Base-by-base conservation (phyloP, 2,797 vertebrate genomes). In the Danio choprae region DNA sequence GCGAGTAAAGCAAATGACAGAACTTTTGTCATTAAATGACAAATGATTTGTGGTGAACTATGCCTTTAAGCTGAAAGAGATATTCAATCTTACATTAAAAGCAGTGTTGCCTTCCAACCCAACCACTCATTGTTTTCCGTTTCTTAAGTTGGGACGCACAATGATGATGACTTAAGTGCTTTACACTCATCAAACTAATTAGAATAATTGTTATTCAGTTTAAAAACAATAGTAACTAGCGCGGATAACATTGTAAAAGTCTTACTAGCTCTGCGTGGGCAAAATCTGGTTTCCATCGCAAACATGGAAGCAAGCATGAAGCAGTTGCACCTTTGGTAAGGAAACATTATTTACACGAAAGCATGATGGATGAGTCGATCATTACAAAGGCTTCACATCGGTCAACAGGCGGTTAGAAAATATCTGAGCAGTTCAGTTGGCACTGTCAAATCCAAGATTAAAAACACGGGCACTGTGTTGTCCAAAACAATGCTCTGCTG, bases 351-450 rank as follows among this genome's bases (percentile, higher is more conserved):
- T 64, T 67, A 74, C 51, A 73, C 22, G 65, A 41, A 69, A 22
- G 36, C 44, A 59, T 50, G 74, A 67, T 58, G 55, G n/a, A 59
- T 22, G 64, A 50, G n/a, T 13, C 9, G 43, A 44, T 22, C 9
- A 46, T 77, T 46, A 78, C 55, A 78, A 78, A 78, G 64, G 29
- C 60, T 59, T 60, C 55, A 48, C 29, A 60, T 43, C 13, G 1
- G 13, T 74, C 56, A 62, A n/a, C 43, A 40, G 36, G 53, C 53
- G 40, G 65, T 41, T 78, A 59, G 55, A 78, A 78, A 78, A 78
- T 46, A 59, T 69, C 65, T 70, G 64, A 78, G 65, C 55, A 40
- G 8, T 50, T 68, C 55, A 78, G 55, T 78, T 78, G 76, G 76
- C 76, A 78, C 76, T 7, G 55, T 78, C 64, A 51, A 67, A 58